Conservation (phyloP, 2,888 invertebrate species). For the Chalcis sispes region DNA sequence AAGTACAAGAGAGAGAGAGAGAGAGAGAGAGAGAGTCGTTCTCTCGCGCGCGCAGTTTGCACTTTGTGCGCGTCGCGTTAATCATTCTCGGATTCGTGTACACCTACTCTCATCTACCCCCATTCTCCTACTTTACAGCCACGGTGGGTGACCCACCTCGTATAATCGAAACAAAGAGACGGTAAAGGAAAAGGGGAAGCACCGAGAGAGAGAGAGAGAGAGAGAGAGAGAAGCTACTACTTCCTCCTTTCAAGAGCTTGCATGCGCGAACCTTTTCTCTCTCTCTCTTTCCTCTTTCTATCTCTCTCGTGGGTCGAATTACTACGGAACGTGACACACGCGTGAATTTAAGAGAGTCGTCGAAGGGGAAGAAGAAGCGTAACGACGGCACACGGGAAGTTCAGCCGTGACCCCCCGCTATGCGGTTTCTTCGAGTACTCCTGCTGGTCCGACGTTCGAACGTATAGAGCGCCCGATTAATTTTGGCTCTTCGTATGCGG, state of each 20-base stretch:
- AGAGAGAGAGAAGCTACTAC: no score
- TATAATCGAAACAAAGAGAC: no score
- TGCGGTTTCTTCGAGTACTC: conserved; percentile 22
- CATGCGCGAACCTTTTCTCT: no score
- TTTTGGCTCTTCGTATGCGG: background rate
- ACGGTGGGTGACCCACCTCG: no score
- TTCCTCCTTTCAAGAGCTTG: no score
- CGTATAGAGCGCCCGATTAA: conserved; percentile 37
- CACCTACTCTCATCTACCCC: background rate
- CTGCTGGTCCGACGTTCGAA: background rate
- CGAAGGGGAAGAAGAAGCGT: conserved; percentile 14
- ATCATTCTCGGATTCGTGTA: conserved; percentile 36
- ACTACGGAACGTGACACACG: conserved; percentile 29
- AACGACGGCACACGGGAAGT: background rate
- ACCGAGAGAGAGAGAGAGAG: no score
- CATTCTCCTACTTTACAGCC: no score
- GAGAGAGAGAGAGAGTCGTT: no score
- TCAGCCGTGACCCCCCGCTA: conserved; percentile 24
- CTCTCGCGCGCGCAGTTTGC: conserved; percentile 12
- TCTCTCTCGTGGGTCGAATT: conserved; percentile 27
- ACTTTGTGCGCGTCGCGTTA: conserved; percentile 38
- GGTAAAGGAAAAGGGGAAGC: no score
- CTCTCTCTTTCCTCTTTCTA: background rate
- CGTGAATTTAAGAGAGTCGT: conserved; percentile 15
- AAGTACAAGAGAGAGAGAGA: no score